A percentile compares a stretch with the other conserved stretches of the same genome.
Conservation (phyloP, 2,113 vertebrate genomes). For the Eretmochelys imbricata region DNA sequence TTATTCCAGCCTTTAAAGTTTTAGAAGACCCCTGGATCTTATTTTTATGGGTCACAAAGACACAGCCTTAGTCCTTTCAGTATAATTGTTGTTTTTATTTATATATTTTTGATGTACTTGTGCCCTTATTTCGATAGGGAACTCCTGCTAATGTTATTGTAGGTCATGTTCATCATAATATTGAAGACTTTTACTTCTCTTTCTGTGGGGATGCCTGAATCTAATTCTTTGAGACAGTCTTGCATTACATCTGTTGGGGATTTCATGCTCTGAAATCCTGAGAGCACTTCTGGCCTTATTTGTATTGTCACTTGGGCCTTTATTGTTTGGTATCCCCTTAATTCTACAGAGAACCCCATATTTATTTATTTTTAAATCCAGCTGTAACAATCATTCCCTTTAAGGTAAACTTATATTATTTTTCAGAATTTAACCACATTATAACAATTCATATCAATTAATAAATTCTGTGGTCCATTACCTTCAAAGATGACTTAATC, state of each 20-base stretch:
- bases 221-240: neutral
- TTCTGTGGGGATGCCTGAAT: neutral
- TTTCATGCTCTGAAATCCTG: neutral
- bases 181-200: neutral
- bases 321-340: neutral
- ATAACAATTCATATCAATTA: neutral
- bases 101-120: neutral
- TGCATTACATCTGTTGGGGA: neutral
- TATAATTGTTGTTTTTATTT: neutral
- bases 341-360: neutral
- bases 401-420: neutral
- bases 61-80: neutral
- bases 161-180: neutral
- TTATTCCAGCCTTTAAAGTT: neutral
- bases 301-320: neutral
- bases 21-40: neutral
- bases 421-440: neutral
- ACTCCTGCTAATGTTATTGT: neutral
- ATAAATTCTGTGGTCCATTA: conserved; percentile 57
- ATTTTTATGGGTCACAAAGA: neutral
- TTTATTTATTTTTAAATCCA: neutral
- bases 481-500: conserved; percentile 86
- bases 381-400: neutral
- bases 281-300: neutral
- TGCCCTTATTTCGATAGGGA: neutral